Evolutionary conservation across 2,888 invertebrate genomes (phyloP), one percentile per base, ranked within the genome.

Genomic region (Cyclophora albipunctata): DNA sequence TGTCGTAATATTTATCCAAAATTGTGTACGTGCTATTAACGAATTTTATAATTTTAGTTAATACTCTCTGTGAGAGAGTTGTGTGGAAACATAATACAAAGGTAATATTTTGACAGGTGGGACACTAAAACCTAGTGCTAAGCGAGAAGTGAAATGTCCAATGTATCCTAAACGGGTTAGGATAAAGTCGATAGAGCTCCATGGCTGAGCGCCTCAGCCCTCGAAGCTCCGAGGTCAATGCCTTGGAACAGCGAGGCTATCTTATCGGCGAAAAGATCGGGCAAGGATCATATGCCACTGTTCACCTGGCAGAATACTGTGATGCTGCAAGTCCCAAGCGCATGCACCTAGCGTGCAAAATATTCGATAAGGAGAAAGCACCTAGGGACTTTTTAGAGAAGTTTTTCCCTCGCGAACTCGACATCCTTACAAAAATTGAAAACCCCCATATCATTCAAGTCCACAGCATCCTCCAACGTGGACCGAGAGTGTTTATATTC

Each of bases 401-500:
- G 84, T 98, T 98, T 85, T 95, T 98, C 69, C 97, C 98, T 35
- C 92, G 98, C 53, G 98, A 98, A 89, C 90, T 98, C 62, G 95
- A 97, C 65, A 96, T 98, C 63, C 84, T 97, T 54, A 95, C 94
- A 34, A 93, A 94, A 79, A 93, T 98, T 60, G 94, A 96, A 76
- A 97, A 98, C 82, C 95, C 96, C 4, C 95, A 97, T 73, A 94
- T 98, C 45, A 95, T 97, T 60, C 94, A 95, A 90, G 95, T 97
- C 34, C 95, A 96, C 74, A 95, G 95, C 73, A 95, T 95, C 60
- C 82, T 96, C 51, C 95, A 96, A 71, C 90, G 95, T 55, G 95
- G 95, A 3, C 93, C 94, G 5, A 90, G 94, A 68, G 95, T 96
- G 46, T 96, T 96, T 78, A 96, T 96, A 65, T 95, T 97, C 72